Base-by-base conservation (phyloP, 2,113 vertebrate genomes). In the Actinemys pallida region DNA sequence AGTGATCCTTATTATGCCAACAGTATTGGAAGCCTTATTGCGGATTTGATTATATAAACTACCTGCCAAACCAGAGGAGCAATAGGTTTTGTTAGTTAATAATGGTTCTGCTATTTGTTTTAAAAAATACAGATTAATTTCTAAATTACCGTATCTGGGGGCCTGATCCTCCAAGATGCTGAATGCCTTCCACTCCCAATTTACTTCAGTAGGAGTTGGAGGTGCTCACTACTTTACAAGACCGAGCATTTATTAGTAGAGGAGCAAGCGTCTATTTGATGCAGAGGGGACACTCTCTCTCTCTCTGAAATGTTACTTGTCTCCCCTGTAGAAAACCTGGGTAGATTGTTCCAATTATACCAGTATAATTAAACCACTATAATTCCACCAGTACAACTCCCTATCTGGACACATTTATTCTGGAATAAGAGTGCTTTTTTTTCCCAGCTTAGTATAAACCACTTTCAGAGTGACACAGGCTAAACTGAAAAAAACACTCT, bases 1-100 rank as follows among this genome's bases (percentile, higher is more conserved):
- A 1, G 42, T 91, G 88, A 93, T 89, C 82, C 50, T 90, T 80
- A 57, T 84, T 87, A 86, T 92, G 53, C 86, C 92, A 95, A 89
- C 88, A 45, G n/a, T 57, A 75, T 42, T 31, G 88, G 86, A 95
- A 95, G 83, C 56, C 53, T 93, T 92, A 82, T 0, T 22, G n/a
- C 86, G 5, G 87, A 10, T 81, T 75, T 17, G 50, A 83, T 92
- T 81, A n/a, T 95, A 84, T 0, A 1, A 79, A 87, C 24, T 14
- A 92, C 91, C 72, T 10, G 90, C 92, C 81, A 87, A 47, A 1
- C 52, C 1, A 22, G 88, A 82, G 84, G 86, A 91, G 47, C 79
- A 81, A 42, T 65, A 95, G 42, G 65, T 24, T 29, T 85, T 91
- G 81, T 45, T 90, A 87, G 0, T 50, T 89, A 65, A 49, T 54